Evolutionary conservation across 2,113 vertebrate species (phyloP).

Genomic region (Halcyon malimbica): DNA sequence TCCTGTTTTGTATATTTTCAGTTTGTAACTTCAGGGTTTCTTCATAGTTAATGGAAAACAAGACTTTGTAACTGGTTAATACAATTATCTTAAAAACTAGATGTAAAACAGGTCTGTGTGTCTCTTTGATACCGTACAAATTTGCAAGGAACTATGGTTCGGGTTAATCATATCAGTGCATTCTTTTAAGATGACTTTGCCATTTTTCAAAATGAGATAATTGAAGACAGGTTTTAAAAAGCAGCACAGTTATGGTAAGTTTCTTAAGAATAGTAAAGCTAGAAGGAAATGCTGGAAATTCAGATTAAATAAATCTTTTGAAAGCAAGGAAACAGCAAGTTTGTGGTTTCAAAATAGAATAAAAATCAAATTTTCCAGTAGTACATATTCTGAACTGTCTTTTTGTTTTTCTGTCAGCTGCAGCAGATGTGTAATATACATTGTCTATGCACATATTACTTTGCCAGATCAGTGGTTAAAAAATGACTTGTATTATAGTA

Average conservation of each 20-base stretch:
- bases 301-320: neutral
- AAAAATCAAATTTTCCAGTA: slow-evolving; percentile 30
- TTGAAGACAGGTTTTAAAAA: neutral
- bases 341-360: slow-evolving; percentile 32
- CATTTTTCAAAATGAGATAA: neutral
- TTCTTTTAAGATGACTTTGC: neutral
- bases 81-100: neutral
- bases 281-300: slow-evolving; percentile 6
- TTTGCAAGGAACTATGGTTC: neutral
- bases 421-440: neutral
- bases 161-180: neutral
- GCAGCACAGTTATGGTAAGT: neutral
- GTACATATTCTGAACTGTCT: slow-evolving; percentile 55
- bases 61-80: neutral
- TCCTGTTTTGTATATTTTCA: neutral
- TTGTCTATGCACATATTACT: slow-evolving; percentile 31
- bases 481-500: slow-evolving; percentile 10
- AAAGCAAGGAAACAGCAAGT: slow-evolving; percentile 9
- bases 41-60: neutral
- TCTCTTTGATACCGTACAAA: neutral
- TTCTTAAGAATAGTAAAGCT: neutral
- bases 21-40: neutral
- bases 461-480: slow-evolving; percentile 10
- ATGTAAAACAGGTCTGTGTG: neutral
- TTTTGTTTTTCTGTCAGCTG: slow-evolving; percentile 51